These are phyloP conservation scores for Equus przewalskii DNA, from an alignment of 2,113 vertebrate genomes.

Conservation along the genomic window DNA sequence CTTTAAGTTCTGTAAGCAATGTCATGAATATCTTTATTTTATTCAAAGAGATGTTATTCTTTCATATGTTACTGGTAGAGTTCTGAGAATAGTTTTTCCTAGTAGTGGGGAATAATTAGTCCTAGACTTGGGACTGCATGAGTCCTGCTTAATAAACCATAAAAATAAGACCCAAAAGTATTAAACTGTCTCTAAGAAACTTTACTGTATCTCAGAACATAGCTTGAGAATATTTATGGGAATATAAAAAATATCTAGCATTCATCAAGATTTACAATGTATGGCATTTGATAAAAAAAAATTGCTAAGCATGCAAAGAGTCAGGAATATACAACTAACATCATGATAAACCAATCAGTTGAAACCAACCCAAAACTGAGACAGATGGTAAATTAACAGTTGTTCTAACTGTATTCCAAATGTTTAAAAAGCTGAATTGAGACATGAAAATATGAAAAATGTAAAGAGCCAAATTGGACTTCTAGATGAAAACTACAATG, in stretches of 20 bases:
- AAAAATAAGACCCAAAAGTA: background rate
- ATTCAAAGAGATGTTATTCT: conserved; percentile 34
- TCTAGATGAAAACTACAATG: background rate
- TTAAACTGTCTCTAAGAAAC: background rate
- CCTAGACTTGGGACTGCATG: background rate
- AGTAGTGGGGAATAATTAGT: background rate
- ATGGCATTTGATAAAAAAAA: background rate
- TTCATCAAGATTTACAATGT: background rate
- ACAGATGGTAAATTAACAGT: background rate
- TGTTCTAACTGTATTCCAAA: background rate
- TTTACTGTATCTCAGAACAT: background rate
- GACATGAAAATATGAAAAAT: background rate
- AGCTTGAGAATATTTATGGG: background rate
- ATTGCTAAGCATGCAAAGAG: background rate
- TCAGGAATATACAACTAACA: background rate
- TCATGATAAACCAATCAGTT: background rate
- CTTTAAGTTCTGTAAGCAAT: background rate
- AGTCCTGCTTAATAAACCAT: background rate
- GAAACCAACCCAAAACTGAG: background rate
- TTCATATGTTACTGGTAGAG: background rate
- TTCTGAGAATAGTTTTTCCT: background rate
- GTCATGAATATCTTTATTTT: conserved; percentile 11
- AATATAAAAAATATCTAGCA: background rate
- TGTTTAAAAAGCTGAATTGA: background rate
- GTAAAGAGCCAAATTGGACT: background rate